A percentile compares a stretch with the other conserved stretches of the same genome.
phyloP scores from a whole-genome alignment of 1,140 invertebrate species.

The Mercenaria mercenaria region DNA sequence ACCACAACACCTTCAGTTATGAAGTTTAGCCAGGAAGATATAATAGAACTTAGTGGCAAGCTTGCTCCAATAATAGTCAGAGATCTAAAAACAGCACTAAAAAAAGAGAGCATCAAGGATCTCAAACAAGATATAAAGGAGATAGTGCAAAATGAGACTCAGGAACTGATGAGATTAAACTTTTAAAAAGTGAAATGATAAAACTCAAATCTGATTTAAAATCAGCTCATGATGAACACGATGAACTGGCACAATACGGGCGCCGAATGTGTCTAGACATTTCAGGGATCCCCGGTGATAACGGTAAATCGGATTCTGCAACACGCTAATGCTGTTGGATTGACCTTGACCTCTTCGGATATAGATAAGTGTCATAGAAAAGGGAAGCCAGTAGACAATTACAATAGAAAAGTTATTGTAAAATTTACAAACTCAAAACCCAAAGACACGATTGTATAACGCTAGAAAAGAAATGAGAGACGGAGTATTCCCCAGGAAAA shows the following conservation, averaged over 20 bases:
- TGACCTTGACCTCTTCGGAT: background rate
- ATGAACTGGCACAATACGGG: slow-evolving; percentile 24
- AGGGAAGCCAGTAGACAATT: background rate
- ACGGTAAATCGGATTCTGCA: background rate
- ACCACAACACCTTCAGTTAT: too few relatives aligned
- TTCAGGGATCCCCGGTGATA: background rate
- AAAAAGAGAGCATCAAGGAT: background rate
- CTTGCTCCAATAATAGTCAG: background rate
- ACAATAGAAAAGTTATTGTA: background rate
- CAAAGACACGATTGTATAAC: background rate
- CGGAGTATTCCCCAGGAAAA: slow-evolving; percentile 4
- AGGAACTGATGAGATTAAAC: background rate
- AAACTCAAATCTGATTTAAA: background rate
- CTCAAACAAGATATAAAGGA: background rate
- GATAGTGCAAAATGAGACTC: background rate
- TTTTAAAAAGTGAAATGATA: background rate
- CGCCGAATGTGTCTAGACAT: slow-evolving; percentile 28
- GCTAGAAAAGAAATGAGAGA: background rate
- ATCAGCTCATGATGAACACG: background rate
- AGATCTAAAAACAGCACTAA: background rate
- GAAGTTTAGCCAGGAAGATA: too few relatives aligned
- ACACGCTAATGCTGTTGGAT: background rate
- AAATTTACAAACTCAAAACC: slow-evolving; percentile 21
- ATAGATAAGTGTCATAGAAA: slow-evolving; percentile 38
- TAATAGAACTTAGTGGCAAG: background rate